Base-by-base conservation (phyloP, 2,888 invertebrate species). In the Pachycephus smyrnensis region DNA sequence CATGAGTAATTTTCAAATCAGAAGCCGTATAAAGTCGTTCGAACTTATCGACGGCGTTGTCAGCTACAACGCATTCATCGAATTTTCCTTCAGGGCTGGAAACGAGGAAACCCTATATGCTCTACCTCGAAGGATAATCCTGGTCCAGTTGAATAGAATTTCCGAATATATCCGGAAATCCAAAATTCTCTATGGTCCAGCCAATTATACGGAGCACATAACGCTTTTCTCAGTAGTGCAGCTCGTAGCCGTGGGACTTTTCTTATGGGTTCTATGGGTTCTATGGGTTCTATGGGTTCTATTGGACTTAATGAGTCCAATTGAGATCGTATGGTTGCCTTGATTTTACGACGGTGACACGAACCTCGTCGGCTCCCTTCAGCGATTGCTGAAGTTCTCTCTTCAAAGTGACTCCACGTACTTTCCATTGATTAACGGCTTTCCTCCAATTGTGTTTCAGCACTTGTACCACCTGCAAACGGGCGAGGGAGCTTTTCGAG, bases 391-490 rank as follows among this genome's bases (percentile, higher is more conserved):
- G 23, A 55, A 55, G 55, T 23, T 23, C 55, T 55, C 55, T 23
- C 23, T 55, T 55, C 23, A 23, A 55, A 55, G 35, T 23, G 55
- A 55, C 55, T 55, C 15, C 23, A 55, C 55, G 55, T 55, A 55
- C 23, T 55, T 55, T 55, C 23, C 55, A 55, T 55, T 55, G 55
- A 55, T 23, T 55, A 55, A 55, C 55, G 55, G 55, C 55, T 55
- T 55, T 55, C 55, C 23, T 55, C 55, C 55, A 55, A 55, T 55
- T 77, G n/a, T 83, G 80, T 91, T 91, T 76, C 90, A 91, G 91
- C 91, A 91, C 85, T 87, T 91, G 80, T 91, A 91, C 83, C 91
- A 91, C 81, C 84, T 91, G 83, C 91, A 91, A 81, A 91, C 91
- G 40, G 91, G 91, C 76, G 91, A 91, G 79, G 91, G 91, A 78